Evolutionary conservation across 2,113 vertebrate genomes (phyloP).

Genomic region (Calidris pygmaea): DNA sequence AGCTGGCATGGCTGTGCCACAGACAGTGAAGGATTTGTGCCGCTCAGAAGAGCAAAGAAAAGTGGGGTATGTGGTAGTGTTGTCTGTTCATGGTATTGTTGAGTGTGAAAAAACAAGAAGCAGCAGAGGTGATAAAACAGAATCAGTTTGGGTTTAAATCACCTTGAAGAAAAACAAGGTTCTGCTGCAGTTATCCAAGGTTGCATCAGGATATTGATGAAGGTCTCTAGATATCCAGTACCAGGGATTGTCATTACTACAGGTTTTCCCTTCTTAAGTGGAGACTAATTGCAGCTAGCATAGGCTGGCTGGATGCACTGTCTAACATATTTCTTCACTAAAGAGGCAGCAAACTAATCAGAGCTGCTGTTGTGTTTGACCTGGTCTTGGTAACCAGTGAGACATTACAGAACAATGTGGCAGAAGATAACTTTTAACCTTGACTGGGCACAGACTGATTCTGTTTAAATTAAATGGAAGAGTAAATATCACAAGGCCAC

Average conservation of each 20-base stretch:
- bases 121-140: neutral
- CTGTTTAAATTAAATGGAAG: conserved; percentile 2
- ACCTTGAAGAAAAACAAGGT: neutral
- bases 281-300: neutral
- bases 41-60: neutral
- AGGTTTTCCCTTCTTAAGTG: neutral
- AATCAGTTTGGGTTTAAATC: neutral
- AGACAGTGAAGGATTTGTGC: neutral
- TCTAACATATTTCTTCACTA: neutral
- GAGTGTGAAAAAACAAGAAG: neutral
- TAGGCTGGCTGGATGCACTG: neutral
- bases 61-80: accelerated
- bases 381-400: conserved; percentile 1
- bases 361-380: neutral
- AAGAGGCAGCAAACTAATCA: neutral
- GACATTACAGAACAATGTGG: conserved; percentile 5
- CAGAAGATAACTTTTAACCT: conserved; percentile 54
- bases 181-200: neutral
- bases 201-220: neutral
- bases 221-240: neutral
- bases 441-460: neutral
- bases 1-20: neutral
- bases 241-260: neutral
- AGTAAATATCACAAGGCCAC: neutral
- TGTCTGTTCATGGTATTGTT: neutral